Evolutionary conservation across 2,797 vertebrate species (phyloP).

Genomic region (Esox masquinongy): DNA sequence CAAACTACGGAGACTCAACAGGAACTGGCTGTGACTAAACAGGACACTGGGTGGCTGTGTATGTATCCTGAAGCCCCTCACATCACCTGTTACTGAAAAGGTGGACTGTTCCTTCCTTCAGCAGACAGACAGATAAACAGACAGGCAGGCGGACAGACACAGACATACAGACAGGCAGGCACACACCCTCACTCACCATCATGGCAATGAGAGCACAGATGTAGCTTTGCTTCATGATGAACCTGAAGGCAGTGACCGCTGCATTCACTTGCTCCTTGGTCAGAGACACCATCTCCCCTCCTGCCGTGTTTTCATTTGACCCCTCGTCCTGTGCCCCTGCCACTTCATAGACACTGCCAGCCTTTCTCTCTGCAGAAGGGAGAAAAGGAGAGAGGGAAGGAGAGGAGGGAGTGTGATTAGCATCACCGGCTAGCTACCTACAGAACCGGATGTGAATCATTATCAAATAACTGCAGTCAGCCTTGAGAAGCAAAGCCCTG

Average conservation of each 20-base stretch:
- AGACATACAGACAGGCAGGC: not conserved
- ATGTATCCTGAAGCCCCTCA: not conserved
- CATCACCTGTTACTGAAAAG: not conserved
- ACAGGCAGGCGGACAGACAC: no score
- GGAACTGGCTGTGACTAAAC: conserved; percentile 24
- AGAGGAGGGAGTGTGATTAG: not conserved
- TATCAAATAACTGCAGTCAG: not conserved
- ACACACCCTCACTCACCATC: conserved; percentile 79
- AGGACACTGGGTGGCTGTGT: not conserved
- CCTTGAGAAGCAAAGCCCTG: not conserved
- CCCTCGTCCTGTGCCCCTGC: conserved; percentile 70
- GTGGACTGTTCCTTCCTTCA: not conserved
- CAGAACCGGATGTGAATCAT: not conserved
- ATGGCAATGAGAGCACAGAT: conserved; percentile 92
- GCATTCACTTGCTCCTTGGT: conserved; percentile 65
- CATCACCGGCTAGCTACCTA: not conserved
- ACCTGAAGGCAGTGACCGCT: conserved; percentile 81
- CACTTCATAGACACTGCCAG: conserved; percentile 57
- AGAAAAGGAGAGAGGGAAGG: not conserved
- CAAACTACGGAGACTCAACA: conserved; percentile 23
- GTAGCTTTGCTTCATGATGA: conserved; percentile 95
- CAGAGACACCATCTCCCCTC: conserved; percentile 28
- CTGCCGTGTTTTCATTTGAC: conserved; percentile 64
- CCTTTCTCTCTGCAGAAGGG: conserved; percentile 61
- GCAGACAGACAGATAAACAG: not conserved